Evolutionary conservation across 1,140 invertebrate genomes (phyloP).

Genomic region (Trissolcus basalis): DNA sequence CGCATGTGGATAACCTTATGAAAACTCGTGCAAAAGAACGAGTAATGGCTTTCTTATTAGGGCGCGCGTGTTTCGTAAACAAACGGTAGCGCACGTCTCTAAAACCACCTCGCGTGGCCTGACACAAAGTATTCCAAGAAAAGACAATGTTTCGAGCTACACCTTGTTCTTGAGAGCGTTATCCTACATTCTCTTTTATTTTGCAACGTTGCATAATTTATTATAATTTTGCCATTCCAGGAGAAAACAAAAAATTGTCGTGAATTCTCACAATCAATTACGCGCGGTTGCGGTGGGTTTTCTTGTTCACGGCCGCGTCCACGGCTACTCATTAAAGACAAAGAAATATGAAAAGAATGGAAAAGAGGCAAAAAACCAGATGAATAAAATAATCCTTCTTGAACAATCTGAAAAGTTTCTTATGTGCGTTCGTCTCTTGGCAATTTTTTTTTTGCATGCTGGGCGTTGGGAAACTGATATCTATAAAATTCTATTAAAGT

Average conservation of each 20-base stretch:
- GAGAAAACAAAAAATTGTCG: conserved; percentile 4
- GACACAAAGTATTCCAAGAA: conserved; percentile 32
- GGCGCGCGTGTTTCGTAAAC: background rate
- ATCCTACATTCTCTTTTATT: conserved; percentile 40
- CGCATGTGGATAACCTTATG: background rate
- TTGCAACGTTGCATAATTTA: conserved; percentile 56
- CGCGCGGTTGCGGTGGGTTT: background rate
- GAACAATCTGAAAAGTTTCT: conserved; percentile 9
- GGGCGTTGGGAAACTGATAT: conserved; percentile 28
- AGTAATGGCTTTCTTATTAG: background rate
- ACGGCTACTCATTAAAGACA: background rate
- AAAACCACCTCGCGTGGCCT: background rate
- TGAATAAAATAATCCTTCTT: conserved; percentile 1
- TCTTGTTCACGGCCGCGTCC: conserved; percentile 30
- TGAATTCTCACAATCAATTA: conserved; percentile 49
- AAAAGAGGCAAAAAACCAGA: background rate
- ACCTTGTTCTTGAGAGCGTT: conserved; percentile 27
- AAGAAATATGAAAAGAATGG: background rate
- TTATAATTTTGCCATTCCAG: conserved; percentile 45
- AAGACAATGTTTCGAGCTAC: conserved; percentile 22
- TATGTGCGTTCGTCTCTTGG: conserved; percentile 7
- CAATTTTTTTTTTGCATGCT: background rate
- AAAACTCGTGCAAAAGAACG: background rate
- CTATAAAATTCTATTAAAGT: conserved; percentile 14
- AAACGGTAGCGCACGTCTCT: background rate